Conservation (phyloP, 2,797 vertebrate genomes). For the Ptychobarbus kaznakovi region DNA sequence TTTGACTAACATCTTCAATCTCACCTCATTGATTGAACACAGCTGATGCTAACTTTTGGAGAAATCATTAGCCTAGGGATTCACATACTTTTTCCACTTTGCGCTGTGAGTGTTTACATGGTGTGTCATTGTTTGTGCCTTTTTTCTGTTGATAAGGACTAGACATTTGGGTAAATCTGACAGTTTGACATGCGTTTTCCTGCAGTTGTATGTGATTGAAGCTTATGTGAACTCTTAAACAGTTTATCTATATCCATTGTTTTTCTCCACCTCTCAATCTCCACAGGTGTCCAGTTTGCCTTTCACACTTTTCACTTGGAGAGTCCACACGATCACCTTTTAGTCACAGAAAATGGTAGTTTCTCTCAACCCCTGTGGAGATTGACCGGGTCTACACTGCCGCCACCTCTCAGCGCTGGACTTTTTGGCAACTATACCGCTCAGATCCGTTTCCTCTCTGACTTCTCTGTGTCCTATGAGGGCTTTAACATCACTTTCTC, state of each 20-base stretch:
- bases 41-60: constrained; percentile 7
- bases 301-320: constrained; percentile 98
- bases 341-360: constrained; percentile 94
- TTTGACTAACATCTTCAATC: background rate
- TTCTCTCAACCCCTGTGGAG: constrained; percentile 91
- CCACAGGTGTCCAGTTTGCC: constrained; percentile 92
- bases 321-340: constrained; percentile 93
- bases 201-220: background rate
- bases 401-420: constrained; percentile 90
- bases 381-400: constrained; percentile 91
- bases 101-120: background rate
- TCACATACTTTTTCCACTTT: constrained; percentile 2
- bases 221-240: background rate
- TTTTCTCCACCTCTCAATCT: background rate
- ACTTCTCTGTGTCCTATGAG: constrained; percentile 98
- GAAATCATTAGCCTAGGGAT: constrained; percentile 13
- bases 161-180: background rate
- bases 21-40: background rate
- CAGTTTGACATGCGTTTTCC: background rate
- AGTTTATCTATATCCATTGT: background rate
- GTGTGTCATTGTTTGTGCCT: background rate
- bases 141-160: background rate
- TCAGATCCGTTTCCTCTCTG: constrained; percentile 96
- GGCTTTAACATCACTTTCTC: constrained; percentile 99
- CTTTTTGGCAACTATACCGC: constrained; percentile 97